These are phyloP conservation scores for Sanderia malayensis DNA, from an alignment of 30 jellyfish, hydroid and myxozoan genomes.

Conservation along the genomic window DNA sequence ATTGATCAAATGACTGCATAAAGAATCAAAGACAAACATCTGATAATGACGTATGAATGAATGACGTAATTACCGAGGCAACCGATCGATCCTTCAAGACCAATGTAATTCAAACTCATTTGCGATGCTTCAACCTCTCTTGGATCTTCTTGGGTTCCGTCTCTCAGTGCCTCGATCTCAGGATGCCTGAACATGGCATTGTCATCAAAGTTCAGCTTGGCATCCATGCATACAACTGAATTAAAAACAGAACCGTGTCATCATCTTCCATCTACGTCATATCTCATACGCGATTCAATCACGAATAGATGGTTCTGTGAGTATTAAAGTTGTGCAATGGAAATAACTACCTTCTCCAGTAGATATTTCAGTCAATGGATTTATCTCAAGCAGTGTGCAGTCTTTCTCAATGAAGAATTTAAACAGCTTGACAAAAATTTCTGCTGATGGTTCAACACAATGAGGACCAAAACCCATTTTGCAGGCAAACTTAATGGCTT, in stretches of 20 bases:
- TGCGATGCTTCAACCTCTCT: conserved; percentile 95
- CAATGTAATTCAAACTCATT: conserved; percentile 79
- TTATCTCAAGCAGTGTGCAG: conserved; percentile 88
- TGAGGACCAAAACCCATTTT: conserved; percentile 80
- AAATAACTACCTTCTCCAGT: conserved; percentile 90
- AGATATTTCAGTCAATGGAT: conserved; percentile 90
- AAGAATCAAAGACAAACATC: too few species aligned
- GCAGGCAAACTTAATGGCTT: conserved; percentile 77
- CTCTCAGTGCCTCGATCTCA: conserved; percentile 71
- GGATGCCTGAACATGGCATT: conserved; percentile 96
- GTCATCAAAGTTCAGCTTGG: conserved; percentile 88
- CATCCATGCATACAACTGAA: conserved; percentile 92
- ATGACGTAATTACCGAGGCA: conserved; percentile 87
- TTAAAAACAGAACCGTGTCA: too few species aligned
- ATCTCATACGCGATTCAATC: too few species aligned
- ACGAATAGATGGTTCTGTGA: too few species aligned
- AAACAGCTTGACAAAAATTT: conserved; percentile 66
- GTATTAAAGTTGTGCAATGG: too few species aligned
- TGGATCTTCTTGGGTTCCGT: conserved; percentile 90
- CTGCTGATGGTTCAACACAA: conserved; percentile 85
- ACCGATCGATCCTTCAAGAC: conserved; percentile 96
- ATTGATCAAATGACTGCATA: too few species aligned
- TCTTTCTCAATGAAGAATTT: conserved; percentile 84
- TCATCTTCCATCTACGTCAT: too few species aligned
- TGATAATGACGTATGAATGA: too few species aligned